phyloP scores from a whole-genome alignment of 1,140 invertebrate species.

The Drosophila yakuba region DNA sequence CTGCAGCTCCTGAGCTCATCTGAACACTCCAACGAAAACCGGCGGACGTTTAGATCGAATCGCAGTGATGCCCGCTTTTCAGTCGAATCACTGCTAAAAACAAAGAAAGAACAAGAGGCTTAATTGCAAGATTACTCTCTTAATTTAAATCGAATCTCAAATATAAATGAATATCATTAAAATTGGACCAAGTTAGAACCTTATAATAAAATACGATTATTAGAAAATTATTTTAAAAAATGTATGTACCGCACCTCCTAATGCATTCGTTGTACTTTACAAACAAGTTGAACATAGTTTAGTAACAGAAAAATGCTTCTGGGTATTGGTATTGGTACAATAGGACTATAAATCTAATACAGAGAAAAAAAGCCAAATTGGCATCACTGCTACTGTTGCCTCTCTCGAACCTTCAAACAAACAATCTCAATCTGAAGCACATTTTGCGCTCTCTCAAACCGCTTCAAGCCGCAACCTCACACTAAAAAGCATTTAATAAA shows the following conservation, averaged over 20 bases:
- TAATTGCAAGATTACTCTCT: neutral
- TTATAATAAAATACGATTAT: too few species aligned
- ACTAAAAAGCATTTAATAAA: neutral
- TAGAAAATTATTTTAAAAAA: too few species aligned
- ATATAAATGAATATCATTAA: too few species aligned
- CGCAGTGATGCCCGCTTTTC: neutral
- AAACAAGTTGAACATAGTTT: too few species aligned
- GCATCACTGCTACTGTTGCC: neutral
- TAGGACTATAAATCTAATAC: neutral
- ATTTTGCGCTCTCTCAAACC: neutral
- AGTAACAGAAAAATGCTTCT: too few species aligned
- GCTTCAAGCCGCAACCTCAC: conserved; percentile 1
- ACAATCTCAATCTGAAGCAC: too few species aligned
- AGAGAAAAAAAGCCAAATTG: neutral
- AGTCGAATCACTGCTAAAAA: neutral
- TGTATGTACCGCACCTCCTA: too few species aligned
- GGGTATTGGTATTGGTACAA: too few species aligned
- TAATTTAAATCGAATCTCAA: neutral
- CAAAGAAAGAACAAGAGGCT: neutral
- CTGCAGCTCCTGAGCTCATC: conserved; percentile 13
- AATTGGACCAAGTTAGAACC: too few species aligned
- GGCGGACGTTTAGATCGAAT: conserved; percentile 1
- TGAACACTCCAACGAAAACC: conserved; percentile 6
- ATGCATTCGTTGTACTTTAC: too few species aligned
- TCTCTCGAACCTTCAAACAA: neutral